Percentiles rank a stretch among this genome's conserved stretches.
Evolutionary conservation across 2,797 vertebrate species (phyloP).

Genomic region (Crypturellus tataupa): DNA sequence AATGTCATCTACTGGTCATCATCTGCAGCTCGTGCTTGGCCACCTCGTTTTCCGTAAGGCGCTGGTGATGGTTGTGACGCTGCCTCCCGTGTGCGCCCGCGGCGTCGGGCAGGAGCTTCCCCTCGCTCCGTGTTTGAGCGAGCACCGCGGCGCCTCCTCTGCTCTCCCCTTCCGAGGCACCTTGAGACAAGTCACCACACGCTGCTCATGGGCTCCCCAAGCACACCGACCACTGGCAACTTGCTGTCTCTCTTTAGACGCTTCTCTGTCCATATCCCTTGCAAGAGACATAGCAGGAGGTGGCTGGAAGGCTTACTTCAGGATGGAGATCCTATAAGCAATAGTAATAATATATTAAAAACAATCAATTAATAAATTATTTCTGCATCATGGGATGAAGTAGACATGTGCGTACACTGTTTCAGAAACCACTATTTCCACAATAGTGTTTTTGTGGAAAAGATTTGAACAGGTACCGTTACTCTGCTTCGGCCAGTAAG

Average conservation of each 20-base stretch:
- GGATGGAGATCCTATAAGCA: neutral
- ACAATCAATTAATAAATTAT: neutral
- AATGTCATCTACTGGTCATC: neutral
- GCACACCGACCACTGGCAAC: fast-evolving
- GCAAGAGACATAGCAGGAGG: neutral
- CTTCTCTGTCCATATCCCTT: neutral
- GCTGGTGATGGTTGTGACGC: neutral
- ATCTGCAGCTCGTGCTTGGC: neutral
- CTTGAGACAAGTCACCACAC: neutral
- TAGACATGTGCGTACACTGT: neutral
- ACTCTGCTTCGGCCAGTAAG: neutral
- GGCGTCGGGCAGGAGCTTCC: neutral
- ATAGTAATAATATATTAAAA: neutral
- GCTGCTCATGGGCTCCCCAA: neutral
- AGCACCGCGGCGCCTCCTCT: neutral
- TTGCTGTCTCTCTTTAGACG: neutral
- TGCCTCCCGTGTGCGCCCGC: neutral
- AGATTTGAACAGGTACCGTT: neutral
- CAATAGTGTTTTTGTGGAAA: neutral
- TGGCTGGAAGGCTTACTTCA: neutral
- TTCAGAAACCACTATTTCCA: neutral
- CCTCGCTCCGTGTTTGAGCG: neutral
- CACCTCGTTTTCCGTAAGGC: neutral
- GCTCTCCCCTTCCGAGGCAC: neutral
- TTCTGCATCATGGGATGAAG: neutral